Base-by-base conservation (phyloP, 1,140 invertebrate species). In the Ceratoteleas bidentatus region DNA sequence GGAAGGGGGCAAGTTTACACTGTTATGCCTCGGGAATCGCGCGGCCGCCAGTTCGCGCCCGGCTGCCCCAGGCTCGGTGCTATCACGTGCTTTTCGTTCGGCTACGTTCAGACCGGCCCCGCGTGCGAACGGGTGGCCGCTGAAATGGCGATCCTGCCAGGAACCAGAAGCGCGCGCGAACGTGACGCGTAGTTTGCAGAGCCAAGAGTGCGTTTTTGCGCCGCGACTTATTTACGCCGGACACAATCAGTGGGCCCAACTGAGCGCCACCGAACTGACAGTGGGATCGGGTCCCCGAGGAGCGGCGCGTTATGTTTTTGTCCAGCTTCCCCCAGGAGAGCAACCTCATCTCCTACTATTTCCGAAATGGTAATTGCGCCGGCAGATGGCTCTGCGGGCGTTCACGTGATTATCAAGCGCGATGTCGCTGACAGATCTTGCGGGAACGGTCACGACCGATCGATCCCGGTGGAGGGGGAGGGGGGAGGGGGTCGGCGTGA, bases 21-120 rank as follows among this genome's bases (percentile, higher is more conserved):
- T 57, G 65, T 64, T 64, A 62, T 69, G 52, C 36, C 56, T 33
- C 54, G 62, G 24, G 40, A 66, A 66, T 62, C 47, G 66, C 50
- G 60, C 72, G 58, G 40, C 57, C 57, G 69, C 53, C 78, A 87
- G 86, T 87, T 38, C 47, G 84, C 68, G 72, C 60, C 50, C 70
- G 73, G 79, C 77, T 78, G 4, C 9, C 65, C 85, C 81, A 77
- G 47, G 50, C 65, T 60, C 43, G 64, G 49, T 49, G 57, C 45
- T 68, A 32, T 57, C 5, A 47, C 15, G 13, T n/a, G n/a, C n/a
- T n/a, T n/a, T n/a, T n/a, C n/a, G n/a, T n/a, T n/a, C n/a, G n/a
- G n/a, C n/a, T n/a, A n/a, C n/a, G n/a, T n/a, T n/a, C n/a, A n/a
- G n/a, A n/a, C n/a, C n/a, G n/a, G n/a, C n/a, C n/a, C n/a, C n/a